A percentile compares a stretch with the other conserved stretches of the same genome.
These are phyloP conservation scores for Dryoscopus gambensis DNA, from an alignment of 2,113 vertebrate species.

Conservation along the genomic window DNA sequence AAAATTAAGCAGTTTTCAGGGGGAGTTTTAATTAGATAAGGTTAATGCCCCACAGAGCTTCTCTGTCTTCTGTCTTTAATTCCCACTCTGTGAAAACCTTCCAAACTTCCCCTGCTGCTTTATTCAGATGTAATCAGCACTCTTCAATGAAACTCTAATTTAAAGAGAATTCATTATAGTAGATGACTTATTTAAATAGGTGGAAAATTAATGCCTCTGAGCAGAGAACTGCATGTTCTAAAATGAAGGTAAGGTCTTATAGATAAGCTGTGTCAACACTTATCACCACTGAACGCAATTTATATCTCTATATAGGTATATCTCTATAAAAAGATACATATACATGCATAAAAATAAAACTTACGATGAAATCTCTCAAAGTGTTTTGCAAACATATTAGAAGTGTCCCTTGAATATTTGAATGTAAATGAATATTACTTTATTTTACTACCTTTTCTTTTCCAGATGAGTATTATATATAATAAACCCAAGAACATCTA, in stretches of 20 bases:
- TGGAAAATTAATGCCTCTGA: slow-evolving; percentile 12
- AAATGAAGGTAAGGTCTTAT: background rate
- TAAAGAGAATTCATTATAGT: slow-evolving; percentile 46
- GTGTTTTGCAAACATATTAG: background rate
- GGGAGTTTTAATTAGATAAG: slow-evolving; percentile 38
- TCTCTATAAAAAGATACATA: background rate
- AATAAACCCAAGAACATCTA: background rate
- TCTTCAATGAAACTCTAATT: slow-evolving; percentile 41
- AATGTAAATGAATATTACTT: background rate
- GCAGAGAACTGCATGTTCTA: background rate
- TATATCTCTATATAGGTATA: background rate
- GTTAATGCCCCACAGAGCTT: slow-evolving; percentile 47
- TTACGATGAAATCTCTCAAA: background rate
- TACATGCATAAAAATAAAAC: background rate
- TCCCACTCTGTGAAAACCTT: slow-evolving; percentile 18
- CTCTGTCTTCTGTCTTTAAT: slow-evolving; percentile 53
- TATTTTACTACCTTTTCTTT: background rate
- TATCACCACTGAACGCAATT: background rate
- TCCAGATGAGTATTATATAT: background rate
- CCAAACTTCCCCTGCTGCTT: slow-evolving; percentile 53
- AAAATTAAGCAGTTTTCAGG: slow-evolving; percentile 26
- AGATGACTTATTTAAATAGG: slow-evolving; percentile 37
- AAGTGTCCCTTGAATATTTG: background rate
- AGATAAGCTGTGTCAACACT: background rate
- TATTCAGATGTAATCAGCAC: slow-evolving; percentile 52